Evolutionary conservation across 2,888 invertebrate genomes (phyloP), one percentile per base, ranked within the genome.

Genomic region (Polymixis lichenea): DNA sequence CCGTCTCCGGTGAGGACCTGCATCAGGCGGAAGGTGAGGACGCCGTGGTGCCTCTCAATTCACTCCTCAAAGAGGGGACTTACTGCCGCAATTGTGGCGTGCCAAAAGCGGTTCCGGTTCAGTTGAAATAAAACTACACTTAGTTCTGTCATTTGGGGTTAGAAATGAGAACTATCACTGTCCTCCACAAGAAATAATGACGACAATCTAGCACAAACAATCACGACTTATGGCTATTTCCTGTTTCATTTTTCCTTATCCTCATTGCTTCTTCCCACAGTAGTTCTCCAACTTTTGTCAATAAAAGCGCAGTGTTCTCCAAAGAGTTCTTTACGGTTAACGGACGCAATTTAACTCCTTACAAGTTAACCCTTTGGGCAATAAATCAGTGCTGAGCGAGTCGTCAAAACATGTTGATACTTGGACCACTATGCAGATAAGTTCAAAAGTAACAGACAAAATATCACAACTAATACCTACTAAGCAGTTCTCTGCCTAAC

Each of bases 401-500:
- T 78, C 68, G 70, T 80, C 86, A 87, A 85, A 86, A 87, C 78
- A 87, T 72, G 68, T 67, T 68, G 75, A 66, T 62, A 38, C n/a
- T n/a, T 46, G 7, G 8, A n/a, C 17, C 77, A 58, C 19, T 28
- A 0, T 22, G 28, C 0, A 66, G 55, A 25, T 51, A 5, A 1
- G 8, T n/a, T 15, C 61, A 82, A 55, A 82, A 85, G 62, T 60
- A 19, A 19, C 4, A 32, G 11, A 32, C 2, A 60, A 32, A 32
- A 32, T 22, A 32, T 32, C 17, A 32, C 19, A 60, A 60, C 32
- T 32, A 60, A 58, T 17, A 56, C n/a, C 55, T 22, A n/a, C 9
- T 51, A 19, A 17, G 49, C n/a, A n/a, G 55, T 55, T 55, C 6
- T n/a, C 55, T n/a, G 13, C 13, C n/a, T n/a, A 4, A n/a, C 8